These are phyloP conservation scores for Scomber scombrus DNA, from an alignment of 2,113 vertebrate genomes.

Conservation along the genomic window DNA sequence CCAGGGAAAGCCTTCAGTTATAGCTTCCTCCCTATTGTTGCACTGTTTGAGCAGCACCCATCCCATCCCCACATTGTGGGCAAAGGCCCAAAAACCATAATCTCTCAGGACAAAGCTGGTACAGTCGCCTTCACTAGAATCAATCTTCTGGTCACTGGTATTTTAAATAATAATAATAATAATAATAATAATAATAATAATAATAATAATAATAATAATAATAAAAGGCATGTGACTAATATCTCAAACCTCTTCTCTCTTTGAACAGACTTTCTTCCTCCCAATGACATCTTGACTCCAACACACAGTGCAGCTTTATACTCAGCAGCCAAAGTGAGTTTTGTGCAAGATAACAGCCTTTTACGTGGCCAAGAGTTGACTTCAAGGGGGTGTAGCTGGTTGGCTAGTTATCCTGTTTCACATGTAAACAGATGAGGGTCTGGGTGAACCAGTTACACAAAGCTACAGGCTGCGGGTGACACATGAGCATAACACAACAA, in stretches of 20 bases:
- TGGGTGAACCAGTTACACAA: conserved; percentile 59
- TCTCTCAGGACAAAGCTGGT: conserved; percentile 27
- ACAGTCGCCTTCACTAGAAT: conserved; percentile 14
- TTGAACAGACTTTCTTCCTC: neutral
- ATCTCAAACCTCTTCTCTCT: conserved; percentile 1
- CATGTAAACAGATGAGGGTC: conserved; percentile 25
- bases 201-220: too few species aligned
- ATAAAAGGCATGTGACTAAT: neutral
- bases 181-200: too few species aligned
- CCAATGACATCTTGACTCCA: conserved; percentile 13
- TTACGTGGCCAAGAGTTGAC: neutral
- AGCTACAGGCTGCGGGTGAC: conserved; percentile 6
- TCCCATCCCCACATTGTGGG: conserved; percentile 56
- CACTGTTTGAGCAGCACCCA: conserved; percentile 62
- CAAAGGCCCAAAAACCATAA: conserved; percentile 53
- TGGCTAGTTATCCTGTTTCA: conserved; percentile 27
- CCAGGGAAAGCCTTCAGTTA: conserved; percentile 56
- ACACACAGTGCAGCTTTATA: conserved; percentile 18
- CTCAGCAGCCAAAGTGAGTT: neutral
- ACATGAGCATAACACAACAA: conserved; percentile 28
- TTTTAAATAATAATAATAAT: too few species aligned
- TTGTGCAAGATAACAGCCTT: neutral
- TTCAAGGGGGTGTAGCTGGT: neutral
- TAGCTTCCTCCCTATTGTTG: conserved; percentile 78
- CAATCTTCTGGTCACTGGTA: neutral